Conservation (phyloP, 2,888 invertebrate species). For the Lomographa bimaculata region DNA sequence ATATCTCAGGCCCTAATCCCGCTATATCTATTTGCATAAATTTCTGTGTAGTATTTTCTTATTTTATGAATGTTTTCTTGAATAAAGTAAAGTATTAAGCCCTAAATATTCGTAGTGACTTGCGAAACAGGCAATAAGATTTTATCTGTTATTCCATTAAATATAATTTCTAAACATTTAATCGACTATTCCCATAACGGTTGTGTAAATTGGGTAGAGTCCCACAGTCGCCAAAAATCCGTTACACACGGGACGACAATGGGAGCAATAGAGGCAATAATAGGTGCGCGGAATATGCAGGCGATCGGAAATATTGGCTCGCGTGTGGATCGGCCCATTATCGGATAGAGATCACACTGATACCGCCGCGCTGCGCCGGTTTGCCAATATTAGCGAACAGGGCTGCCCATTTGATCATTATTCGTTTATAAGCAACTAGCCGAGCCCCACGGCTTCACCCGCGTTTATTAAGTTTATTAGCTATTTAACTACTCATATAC, state of each 20-base stretch:
- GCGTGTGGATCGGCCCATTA: constrained; percentile 42
- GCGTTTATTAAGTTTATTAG: no score
- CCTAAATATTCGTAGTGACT: constrained; percentile 16
- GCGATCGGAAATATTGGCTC: constrained; percentile 38
- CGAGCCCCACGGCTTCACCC: no score
- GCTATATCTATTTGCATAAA: constrained; percentile 19
- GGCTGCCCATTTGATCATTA: no score
- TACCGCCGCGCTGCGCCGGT: constrained; percentile 26
- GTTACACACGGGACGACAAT: constrained; percentile 39
- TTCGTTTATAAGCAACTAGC: no score
- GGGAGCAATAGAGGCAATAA: constrained; percentile 28
- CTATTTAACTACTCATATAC: no score
- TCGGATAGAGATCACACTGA: constrained; percentile 38
- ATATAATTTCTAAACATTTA: constrained; percentile 16
- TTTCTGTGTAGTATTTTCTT: constrained; percentile 13
- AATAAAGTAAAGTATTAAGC: constrained; percentile 16
- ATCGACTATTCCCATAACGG: constrained; percentile 17
- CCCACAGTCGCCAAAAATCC: constrained; percentile 42
- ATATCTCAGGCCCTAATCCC: constrained; percentile 20
- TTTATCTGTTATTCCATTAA: constrained; percentile 16
- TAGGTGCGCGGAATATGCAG: constrained; percentile 50
- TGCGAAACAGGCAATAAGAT: constrained; percentile 18
- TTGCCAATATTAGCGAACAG: constrained; percentile 10
- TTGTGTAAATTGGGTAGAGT: constrained; percentile 34
- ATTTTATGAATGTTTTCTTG: constrained; percentile 22